Percentiles rank a stretch among this genome's conserved stretches.
Evolutionary conservation across 1,140 invertebrate species (phyloP).

Genomic region (Drosophila tristis): DNA sequence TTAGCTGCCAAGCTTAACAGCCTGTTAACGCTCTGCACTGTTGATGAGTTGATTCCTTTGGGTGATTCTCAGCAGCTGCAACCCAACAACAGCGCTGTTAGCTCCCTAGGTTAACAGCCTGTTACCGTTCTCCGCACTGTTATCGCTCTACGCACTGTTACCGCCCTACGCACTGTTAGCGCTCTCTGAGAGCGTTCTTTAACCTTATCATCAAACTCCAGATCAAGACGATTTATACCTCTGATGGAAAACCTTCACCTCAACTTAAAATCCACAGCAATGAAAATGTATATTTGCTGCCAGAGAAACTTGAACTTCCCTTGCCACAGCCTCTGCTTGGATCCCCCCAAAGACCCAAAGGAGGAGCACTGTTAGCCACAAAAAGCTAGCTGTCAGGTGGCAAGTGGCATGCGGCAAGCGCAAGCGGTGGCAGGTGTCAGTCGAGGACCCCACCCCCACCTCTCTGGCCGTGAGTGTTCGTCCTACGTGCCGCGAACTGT

Average conservation of each 20-base stretch:
- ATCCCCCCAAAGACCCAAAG: too few relatives aligned
- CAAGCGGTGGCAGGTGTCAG: slow-evolving; percentile 43
- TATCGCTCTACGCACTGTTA: too few relatives aligned
- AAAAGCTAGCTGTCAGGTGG: slow-evolving; percentile 17
- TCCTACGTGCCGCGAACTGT: slow-evolving; percentile 71
- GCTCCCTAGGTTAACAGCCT: too few relatives aligned
- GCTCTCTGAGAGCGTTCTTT: too few relatives aligned
- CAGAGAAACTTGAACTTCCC: slow-evolving; percentile 12
- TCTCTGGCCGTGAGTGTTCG: slow-evolving; percentile 19
- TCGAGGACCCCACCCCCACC: not conserved
- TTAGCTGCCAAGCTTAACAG: too few relatives aligned
- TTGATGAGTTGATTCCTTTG: not conserved
- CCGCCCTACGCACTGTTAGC: too few relatives aligned
- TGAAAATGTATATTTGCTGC: slow-evolving; percentile 22
- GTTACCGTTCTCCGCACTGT: too few relatives aligned
- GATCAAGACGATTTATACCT: not conserved
- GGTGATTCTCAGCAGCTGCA: not conserved
- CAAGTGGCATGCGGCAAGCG: slow-evolving; percentile 24
- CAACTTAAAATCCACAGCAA: slow-evolving; percentile 16
- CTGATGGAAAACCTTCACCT: not conserved
- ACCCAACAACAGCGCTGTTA: not conserved
- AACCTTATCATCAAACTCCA: not conserved
- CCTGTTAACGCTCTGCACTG: too few relatives aligned
- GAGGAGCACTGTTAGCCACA: not conserved
- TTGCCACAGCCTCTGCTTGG: slow-evolving; percentile 5